phyloP scores from a whole-genome alignment of 1,140 invertebrate species.

The Bathynomus jamesi region DNA sequence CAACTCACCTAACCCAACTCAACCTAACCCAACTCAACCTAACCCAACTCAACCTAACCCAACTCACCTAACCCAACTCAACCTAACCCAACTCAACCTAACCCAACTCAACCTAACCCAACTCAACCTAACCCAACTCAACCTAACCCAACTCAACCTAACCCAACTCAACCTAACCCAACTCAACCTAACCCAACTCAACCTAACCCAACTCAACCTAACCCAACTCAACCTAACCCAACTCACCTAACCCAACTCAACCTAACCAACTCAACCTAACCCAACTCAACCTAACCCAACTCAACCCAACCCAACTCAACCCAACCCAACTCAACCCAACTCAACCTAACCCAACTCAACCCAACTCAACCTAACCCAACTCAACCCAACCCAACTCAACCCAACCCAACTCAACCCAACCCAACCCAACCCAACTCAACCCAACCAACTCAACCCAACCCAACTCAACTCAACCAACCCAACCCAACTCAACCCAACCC shows the following conservation, averaged over 20 bases:
- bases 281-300: constrained; percentile 16
- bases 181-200: constrained; percentile 2
- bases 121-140: constrained; percentile 5
- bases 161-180: constrained; percentile 9
- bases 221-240: background rate
- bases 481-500: no score
- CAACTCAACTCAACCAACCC: no score
- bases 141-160: constrained; percentile 13
- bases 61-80: background rate
- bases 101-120: constrained; percentile 10
- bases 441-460: no score
- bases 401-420: constrained; percentile 6
- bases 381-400: constrained; percentile 8
- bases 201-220: background rate
- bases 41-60: background rate
- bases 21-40: constrained; percentile 3
- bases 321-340: constrained; percentile 11
- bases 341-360: constrained; percentile 20
- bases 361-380: constrained; percentile 15
- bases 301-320: constrained; percentile 11
- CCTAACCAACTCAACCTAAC: constrained; percentile 11
- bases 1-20: constrained; percentile 1
- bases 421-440: no score
- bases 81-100: constrained; percentile 3
- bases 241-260: background rate